Base-by-base conservation (phyloP, 2,113 vertebrate species). In the Heteronetta atricapilla region DNA sequence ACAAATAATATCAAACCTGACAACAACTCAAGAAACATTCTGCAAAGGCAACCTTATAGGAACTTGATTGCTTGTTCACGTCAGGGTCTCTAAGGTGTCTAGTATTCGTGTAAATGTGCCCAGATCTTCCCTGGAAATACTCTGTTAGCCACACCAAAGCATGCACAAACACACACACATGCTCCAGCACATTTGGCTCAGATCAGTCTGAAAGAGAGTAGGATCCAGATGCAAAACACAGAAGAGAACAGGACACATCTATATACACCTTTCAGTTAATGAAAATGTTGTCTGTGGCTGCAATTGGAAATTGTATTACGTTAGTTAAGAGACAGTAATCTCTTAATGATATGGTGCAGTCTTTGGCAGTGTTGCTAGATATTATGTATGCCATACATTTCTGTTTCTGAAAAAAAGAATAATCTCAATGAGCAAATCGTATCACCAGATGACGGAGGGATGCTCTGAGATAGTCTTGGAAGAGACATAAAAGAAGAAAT, bases 401-500 rank as follows among this genome's bases (percentile, higher is more conserved):
- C 93, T 89, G 73, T 78, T 96, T 95, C 77, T 87, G 94, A 86
- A 93, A 95, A 88, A 90, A 66, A 52, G 33, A 82, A 68, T 63
- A 84, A 70, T 76, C 66, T 76, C 86, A 86, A 34, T 34, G 67
- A 90, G 83, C 28, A 82, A 87, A 40, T 80, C 66, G 36, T 91
- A 90, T 92, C 92, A 77, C 67, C 88, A 96, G 70, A 89, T 89
- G 77, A 95, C 0, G 80, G 90, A 93, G 79, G 86, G 90, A 95
- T 96, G 88, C 38, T 90, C 86, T 67, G 92, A 92, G 77, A 74
- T 94, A 89, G 58, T 77, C 80, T 85, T 92, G 95, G 77, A 90
- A 89, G 58, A 88, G 81, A 95, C 88, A 96, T 95, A 69, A 95
- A 96, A 96, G 95, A 92, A 96, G 77, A 90, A 96, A 94, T 76